Evolutionary conservation across 2,113 vertebrate genomes (phyloP).

Genomic region (Camelus bactrianus): DNA sequence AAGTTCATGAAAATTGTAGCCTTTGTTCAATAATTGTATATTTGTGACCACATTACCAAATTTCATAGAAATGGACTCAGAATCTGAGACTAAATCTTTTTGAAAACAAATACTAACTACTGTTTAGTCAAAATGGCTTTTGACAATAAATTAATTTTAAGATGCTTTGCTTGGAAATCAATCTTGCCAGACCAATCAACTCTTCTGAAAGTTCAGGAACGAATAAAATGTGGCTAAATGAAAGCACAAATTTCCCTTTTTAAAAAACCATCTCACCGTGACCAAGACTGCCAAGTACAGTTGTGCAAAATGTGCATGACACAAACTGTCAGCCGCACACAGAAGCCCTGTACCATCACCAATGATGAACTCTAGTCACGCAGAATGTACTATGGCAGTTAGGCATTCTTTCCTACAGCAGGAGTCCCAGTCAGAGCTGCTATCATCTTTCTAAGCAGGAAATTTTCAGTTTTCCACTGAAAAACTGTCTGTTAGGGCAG

Average conservation of each 20-base stretch:
- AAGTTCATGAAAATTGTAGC: background rate
- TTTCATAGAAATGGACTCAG: slow-evolving; percentile 37
- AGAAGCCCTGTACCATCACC: background rate
- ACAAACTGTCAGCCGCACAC: background rate
- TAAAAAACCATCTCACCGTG: background rate
- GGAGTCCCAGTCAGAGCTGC: background rate
- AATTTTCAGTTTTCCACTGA: background rate
- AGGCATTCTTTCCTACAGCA: background rate
- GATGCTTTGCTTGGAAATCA: slow-evolving; percentile 19
- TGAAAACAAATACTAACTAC: slow-evolving; percentile 2
- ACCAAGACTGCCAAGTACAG: background rate
- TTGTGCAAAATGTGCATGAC: background rate
- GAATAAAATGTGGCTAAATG: slow-evolving; percentile 14
- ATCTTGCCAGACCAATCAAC: background rate
- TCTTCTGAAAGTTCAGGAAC: background rate
- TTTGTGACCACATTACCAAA: background rate
- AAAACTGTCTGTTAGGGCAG: background rate
- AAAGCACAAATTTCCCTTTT: slow-evolving; percentile 10
- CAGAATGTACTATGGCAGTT: background rate
- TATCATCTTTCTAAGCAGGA: background rate
- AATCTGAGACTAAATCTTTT: background rate
- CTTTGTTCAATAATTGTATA: background rate
- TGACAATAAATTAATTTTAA: slow-evolving; percentile 50
- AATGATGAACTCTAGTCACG: background rate
- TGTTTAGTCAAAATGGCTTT: slow-evolving; percentile 24